phyloP scores from a whole-genome alignment of 2,888 invertebrate species.

The Blomia tropicalis region DNA sequence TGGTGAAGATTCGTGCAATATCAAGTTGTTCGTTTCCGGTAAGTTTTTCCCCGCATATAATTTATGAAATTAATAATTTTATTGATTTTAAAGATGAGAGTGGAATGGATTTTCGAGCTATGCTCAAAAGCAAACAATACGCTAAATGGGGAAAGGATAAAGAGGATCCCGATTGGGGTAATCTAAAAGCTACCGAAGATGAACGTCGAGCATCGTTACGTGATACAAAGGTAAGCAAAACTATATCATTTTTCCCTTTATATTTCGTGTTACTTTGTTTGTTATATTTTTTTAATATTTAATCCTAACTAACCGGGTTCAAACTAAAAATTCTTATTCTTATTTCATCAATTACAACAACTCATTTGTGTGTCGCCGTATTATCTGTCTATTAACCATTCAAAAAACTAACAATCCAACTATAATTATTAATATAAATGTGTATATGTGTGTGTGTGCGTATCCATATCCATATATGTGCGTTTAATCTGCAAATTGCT shows the following conservation, averaged over 20 bases:
- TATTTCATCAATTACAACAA: not conserved
- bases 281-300: not conserved
- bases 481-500: no score
- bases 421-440: no score
- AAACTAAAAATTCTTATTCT: no score
- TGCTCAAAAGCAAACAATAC: conserved; percentile 87
- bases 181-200: conserved; percentile 67
- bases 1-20: conserved; percentile 88
- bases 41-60: conserved; percentile 10
- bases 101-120: conserved; percentile 95
- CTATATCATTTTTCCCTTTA: no score
- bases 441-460: no score
- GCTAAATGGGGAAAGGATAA: conserved; percentile 82
- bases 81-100: conserved; percentile 52
- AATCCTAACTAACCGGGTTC: no score
- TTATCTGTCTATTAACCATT: not conserved
- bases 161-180: conserved; percentile 79
- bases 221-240: conserved; percentile 29
- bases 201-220: conserved; percentile 30
- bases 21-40: conserved; percentile 91
- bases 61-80: conserved; percentile 9
- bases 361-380: not conserved
- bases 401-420: no score
- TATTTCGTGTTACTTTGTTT: not conserved
- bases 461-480: no score